Evolutionary conservation across 2,113 vertebrate genomes (phyloP), one percentile per base, ranked within the genome.

Genomic region (Pantherophis guttatus): DNA sequence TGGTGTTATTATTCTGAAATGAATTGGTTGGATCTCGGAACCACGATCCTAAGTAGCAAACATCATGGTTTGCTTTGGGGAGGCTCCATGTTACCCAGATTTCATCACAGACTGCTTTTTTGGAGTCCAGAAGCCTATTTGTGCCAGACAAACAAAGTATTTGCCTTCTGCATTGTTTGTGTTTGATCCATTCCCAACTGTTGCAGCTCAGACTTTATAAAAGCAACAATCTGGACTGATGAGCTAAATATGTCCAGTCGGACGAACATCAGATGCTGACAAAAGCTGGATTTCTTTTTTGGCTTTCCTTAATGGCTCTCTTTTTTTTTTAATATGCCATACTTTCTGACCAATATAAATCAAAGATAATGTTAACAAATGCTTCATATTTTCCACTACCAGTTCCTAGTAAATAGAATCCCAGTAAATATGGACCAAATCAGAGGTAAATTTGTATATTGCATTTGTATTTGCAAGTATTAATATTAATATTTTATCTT

Each of bases 221-320:
- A 96, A 97, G 97, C 94, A 94, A 94, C 94, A 96, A 93, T 96
- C 95, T 96, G 96, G 52, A 97, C 95, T 98, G 97, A 97, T 97
- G 97, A 96, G 97, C 96, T 97, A 97, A 98, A 95, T 97, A 97
- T 97, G 97, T 97, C 97, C 97, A 96, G 94, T 96, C 95, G 85
- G 98, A 97, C 96, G 94, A 96, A 92, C 95, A 95, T 97, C 96
- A 97, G 95, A 48, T 98, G 98, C 97, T 98, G 97, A 96, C 96
- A 92, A 86, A 94, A 92, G 93, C 93, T 39, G 94, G 91, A 93
- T 95, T 96, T 92, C 17, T 81, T 44, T 81, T 75, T 44, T 39
- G 97, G 97, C 96, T 96, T 93, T 96, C 95, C 94, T 17, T 87
- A 97, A 96, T 95, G 96, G 96, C 95, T 97, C 95, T 81, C 12